Percentiles rank a stretch among this genome's conserved stretches.
These are phyloP conservation scores for Pterobdella sp. DNA, from an alignment of 2,888 invertebrate genomes.

Conservation along the genomic window DNA sequence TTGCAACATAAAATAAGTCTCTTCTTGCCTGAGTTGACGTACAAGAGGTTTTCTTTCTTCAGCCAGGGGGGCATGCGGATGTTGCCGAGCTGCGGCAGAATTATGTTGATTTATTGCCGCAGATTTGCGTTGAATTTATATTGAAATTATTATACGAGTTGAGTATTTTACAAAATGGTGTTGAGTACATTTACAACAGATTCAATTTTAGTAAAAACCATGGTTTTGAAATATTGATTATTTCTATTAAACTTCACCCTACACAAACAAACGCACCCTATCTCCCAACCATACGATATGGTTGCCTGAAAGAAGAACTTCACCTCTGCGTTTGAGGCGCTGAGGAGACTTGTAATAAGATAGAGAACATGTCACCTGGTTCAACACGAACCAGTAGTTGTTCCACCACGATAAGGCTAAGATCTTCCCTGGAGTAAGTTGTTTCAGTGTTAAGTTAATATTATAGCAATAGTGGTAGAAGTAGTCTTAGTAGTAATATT, in stretches of 20 bases:
- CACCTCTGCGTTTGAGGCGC: not conserved
- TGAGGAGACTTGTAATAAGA: conserved; percentile 21
- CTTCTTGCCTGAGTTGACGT: not conserved
- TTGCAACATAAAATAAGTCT: conserved; percentile 18
- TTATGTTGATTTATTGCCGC: not conserved
- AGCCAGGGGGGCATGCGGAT: conserved; percentile 21
- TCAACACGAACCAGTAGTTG: conserved; percentile 23
- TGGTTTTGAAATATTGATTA: too few species aligned
- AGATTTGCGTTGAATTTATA: too few species aligned
- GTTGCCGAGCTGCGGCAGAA: conserved; percentile 14
- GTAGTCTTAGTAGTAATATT: too few species aligned
- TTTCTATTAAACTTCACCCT: too few species aligned
- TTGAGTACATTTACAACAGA: too few species aligned
- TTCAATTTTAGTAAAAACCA: too few species aligned
- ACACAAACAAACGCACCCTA: conserved; percentile 12
- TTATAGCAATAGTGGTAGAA: too few species aligned
- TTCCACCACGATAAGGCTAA: conserved; percentile 22
- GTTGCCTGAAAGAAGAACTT: conserved; percentile 6
- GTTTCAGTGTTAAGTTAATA: too few species aligned
- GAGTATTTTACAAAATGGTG: too few species aligned
- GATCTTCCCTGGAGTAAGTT: conserved; percentile 21
- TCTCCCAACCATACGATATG: conserved; percentile 9
- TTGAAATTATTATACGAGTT: too few species aligned
- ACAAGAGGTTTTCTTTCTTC: conserved; percentile 22
- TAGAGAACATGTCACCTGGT: conserved; percentile 24